A percentile compares a stretch with the other conserved stretches of the same genome.
These are phyloP conservation scores for Leptinotarsa rubiginosa DNA, from an alignment of 2,888 invertebrate species.

Conservation along the genomic window DNA sequence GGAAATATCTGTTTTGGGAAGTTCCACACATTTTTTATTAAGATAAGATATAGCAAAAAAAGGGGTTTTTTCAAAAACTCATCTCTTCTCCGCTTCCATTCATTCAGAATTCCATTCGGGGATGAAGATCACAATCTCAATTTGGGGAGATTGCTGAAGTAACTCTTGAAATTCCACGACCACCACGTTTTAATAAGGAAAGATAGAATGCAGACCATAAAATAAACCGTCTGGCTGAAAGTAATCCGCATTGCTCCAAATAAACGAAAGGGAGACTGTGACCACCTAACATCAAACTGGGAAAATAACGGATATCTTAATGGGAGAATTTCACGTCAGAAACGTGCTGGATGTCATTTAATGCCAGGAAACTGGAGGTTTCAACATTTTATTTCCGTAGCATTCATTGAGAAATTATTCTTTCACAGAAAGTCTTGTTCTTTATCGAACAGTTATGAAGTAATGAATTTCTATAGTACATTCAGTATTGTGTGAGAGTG, in stretches of 20 bases:
- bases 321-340: neutral
- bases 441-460: no score
- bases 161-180: neutral
- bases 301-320: neutral
- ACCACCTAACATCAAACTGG: neutral
- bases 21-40: no score
- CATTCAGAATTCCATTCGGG: no score
- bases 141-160: neutral
- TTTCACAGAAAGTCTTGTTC: no score
- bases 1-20: no score
- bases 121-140: no score
- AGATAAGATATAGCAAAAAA: no score
- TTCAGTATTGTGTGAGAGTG: no score
- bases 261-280: neutral
- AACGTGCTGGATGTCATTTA: neutral
- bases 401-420: no score
- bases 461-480: no score
- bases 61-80: no score
- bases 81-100: no score
- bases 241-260: neutral
- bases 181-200: neutral
- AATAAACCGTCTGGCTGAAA: constrained; percentile 1
- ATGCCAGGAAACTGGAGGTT: neutral
- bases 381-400: neutral
- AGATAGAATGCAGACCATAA: neutral